Evolutionary conservation across 2,113 vertebrate genomes (phyloP), one percentile per base, ranked within the genome.

Genomic region (Hystrix brachyura): DNA sequence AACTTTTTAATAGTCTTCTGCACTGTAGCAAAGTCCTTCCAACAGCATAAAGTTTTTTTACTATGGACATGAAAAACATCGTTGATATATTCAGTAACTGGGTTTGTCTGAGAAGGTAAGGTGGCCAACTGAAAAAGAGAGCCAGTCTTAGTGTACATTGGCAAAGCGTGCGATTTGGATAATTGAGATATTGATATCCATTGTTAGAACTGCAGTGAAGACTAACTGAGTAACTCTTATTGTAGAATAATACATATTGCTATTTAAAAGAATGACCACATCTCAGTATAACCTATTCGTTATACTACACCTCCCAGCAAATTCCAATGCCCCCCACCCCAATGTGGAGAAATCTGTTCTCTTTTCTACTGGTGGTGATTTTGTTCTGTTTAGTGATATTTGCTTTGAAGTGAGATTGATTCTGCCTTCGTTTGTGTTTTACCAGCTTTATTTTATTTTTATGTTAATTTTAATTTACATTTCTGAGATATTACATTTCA

Each of bases 371-470:
- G 23, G 23, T 59, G 4, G 23, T 18, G 13, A 62, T 67, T 85
- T 67, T 85, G 2, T 86, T 89, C 17, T 89, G 19, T 76, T 84
- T 9, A 53, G 21, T 64, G 34, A 78, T 27, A 74, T 7, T 89
- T 62, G 18, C 38, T 89, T 86, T 72, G 15, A 72, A 84, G 32
- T 78, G 38, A 71, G 14, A 67, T 79, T 9, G 13, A 93, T n/a
- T 84, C 32, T 78, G 15, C 25, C 6, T 81, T 87, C 7, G 48
- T 80, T 62, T 91, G 25, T 86, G 15, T 74, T 60, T 94, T 67
- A n/a, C 21, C 15, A 38, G 21, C 46, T 95, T 91, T 62, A 53
- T 62, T 85, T 84, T 51, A 67, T 91, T 89, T 97, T 85, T 71
- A 38, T 38, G n/a, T 71, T 71, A 21, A 19, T 71, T 38, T 38